Conservation (phyloP, 2,797 vertebrate genomes). For the Mormyrops attenuatus region DNA sequence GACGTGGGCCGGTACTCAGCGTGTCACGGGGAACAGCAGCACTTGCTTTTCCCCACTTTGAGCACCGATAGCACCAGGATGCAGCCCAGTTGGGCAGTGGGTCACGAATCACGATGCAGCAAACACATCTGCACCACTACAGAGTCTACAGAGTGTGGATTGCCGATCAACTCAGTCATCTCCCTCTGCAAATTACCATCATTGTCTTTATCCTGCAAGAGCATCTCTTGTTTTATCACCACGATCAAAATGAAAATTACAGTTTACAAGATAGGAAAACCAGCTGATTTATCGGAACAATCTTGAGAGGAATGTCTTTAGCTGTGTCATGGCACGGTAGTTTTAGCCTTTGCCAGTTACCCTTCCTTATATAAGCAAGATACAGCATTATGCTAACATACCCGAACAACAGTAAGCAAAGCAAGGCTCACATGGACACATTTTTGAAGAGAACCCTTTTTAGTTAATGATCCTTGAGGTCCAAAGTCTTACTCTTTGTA, state of each 20-base stretch:
- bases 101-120: not conserved
- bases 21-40: not conserved
- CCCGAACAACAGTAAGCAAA: not conserved
- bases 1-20: not conserved
- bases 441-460: not conserved
- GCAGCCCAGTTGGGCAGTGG: not conserved
- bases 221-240: not conserved
- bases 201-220: not conserved
- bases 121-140: not conserved
- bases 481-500: not conserved
- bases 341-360: not conserved
- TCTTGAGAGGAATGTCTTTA: not conserved
- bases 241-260: not conserved
- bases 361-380: not conserved
- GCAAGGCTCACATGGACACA: not conserved
- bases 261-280: conserved; percentile 11
- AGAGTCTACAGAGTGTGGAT: conserved; percentile 13
- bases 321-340: not conserved
- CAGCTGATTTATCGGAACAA: not conserved
- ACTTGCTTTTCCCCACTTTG: not conserved
- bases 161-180: not conserved
- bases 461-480: not conserved
- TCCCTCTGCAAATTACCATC: conserved; percentile 6
- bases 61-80: not conserved
- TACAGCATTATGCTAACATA: not conserved